Evolutionary conservation across 2,113 vertebrate species (phyloP), one percentile per base, ranked within the genome.

Genomic region (Protobothrops flavoviridis): DNA sequence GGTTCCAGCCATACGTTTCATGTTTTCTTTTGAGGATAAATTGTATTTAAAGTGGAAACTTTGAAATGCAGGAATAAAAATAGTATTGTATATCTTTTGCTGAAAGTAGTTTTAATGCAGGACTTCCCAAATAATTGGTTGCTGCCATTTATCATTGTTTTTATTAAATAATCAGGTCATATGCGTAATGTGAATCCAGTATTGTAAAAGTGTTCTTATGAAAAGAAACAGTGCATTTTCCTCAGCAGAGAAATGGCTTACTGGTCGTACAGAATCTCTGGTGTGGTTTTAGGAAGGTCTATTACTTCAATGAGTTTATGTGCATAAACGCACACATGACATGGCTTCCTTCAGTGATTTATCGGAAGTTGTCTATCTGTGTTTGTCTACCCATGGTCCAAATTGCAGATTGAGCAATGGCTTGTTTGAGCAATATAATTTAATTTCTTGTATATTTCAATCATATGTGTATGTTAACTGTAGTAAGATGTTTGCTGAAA

Each of bases 1-100:
- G 0, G 93, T 94, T 95, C 91, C 93, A 97, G 95, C 96, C 94
- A 95, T 93, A 96, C 64, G 33, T 85, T 94, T 94, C 56, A 92
- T 94, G 91, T 87, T 92, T 96, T 92, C 43, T 92, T 92, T 61
- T 93, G 95, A 94, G 91, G 86, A 52, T 92, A 95, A 90, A 64
- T 96, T 95, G 93, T 93, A 87, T 17, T 87, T 89, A 64, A 95
- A 90, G 94, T 93, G 91, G 59, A 95, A 86, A 50, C 33, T 56
- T 26, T 89, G 29, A 95, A 89, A 93, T 91, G 92, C 94, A 64
- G 43, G 86, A 92, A 33, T 95, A 92, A 87, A 29, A 96, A 96
- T 64, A n/a, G 94, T 88, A 6, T 89, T 94, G 94, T 89, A 85
- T 94, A 94, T 94, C 48, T 87, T 55, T 90, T 11, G 91, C 3